Percentiles rank a stretch among this genome's conserved stretches.
These are phyloP conservation scores for Drosophila bocqueti DNA, from an alignment of 1,140 invertebrate species.

Conservation along the genomic window DNA sequence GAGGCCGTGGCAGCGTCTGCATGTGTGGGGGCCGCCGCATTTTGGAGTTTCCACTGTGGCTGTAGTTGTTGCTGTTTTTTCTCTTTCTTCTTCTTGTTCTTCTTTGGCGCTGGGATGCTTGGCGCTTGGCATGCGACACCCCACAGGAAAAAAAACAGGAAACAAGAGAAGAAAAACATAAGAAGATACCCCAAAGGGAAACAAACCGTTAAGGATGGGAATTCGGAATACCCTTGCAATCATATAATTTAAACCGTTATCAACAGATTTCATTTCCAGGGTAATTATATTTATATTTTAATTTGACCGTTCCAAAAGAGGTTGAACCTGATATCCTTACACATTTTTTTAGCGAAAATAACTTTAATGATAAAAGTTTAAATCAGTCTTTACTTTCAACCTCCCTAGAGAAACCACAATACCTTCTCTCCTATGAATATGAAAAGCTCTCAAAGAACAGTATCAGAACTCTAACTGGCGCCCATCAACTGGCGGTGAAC, in stretches of 20 bases:
- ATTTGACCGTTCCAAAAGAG: not conserved
- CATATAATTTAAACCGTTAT: not conserved
- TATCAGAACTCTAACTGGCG: slow-evolving; percentile 4
- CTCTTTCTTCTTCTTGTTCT: slow-evolving; percentile 4
- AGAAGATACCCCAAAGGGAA: slow-evolving; percentile 2
- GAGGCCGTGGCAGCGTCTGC: slow-evolving; percentile 28
- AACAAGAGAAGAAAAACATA: not conserved
- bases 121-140: slow-evolving; percentile 69
- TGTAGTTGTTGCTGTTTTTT: slow-evolving; percentile 15
- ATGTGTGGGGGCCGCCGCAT: slow-evolving; percentile 57
- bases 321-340: not conserved
- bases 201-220: not conserved
- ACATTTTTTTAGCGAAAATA: not conserved
- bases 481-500: not conserved
- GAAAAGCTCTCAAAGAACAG: not conserved
- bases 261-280: no score
- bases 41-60: slow-evolving; percentile 43
- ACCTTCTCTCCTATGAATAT: not conserved
- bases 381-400: not conserved
- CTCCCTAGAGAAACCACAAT: not conserved
- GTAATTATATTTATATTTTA: not conserved
- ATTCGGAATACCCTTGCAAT: not conserved
- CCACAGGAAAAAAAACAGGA: slow-evolving; percentile 4
- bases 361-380: not conserved
- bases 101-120: slow-evolving; percentile 43